These are phyloP conservation scores for Pseudopodoces humilis DNA, from an alignment of 2,113 vertebrate species.

Conservation along the genomic window DNA sequence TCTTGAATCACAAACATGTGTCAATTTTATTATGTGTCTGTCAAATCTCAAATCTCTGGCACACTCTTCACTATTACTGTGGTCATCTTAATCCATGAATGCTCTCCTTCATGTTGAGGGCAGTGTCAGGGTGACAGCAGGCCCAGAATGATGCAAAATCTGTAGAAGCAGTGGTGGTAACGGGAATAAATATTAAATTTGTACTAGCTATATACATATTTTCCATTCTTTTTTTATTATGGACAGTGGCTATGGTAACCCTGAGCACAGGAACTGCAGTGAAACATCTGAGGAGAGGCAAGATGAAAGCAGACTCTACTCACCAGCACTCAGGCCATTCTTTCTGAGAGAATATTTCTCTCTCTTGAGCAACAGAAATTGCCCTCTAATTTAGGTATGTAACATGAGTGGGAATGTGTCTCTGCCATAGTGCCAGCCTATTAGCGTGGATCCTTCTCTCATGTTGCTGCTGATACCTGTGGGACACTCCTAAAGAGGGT, in stretches of 20 bases:
- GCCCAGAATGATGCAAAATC: background rate
- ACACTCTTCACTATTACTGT: background rate
- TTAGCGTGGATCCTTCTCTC: background rate
- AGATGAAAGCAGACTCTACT: background rate
- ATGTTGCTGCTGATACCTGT: background rate
- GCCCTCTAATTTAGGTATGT: background rate
- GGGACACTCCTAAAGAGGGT: background rate
- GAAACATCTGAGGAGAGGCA: background rate
- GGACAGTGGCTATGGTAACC: fast-evolving
- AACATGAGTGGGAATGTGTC: background rate
- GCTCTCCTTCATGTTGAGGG: background rate
- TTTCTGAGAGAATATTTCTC: background rate
- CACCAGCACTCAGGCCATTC: background rate
- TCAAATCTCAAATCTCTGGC: background rate
- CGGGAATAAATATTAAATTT: background rate
- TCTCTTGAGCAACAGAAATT: background rate
- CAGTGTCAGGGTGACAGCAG: background rate
- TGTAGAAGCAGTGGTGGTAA: background rate
- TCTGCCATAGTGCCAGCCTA: background rate
- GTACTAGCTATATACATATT: fast-evolving
- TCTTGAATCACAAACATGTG: background rate
- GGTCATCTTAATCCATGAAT: background rate
- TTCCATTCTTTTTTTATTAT: background rate
- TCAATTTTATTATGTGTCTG: background rate
- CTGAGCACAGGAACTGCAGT: background rate